Base-by-base conservation (phyloP, 2,888 invertebrate genomes). In the Ophion costatus region DNA sequence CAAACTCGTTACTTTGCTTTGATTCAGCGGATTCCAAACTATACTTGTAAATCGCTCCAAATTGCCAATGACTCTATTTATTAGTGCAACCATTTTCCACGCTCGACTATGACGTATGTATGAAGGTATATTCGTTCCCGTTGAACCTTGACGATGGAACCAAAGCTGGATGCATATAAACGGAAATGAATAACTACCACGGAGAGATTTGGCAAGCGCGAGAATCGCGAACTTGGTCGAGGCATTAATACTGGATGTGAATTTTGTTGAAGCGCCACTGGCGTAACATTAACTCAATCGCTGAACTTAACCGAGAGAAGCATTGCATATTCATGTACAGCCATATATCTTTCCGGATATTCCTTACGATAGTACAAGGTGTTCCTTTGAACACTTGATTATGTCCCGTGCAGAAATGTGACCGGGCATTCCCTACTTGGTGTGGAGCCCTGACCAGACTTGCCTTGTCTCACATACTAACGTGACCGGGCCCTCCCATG, bases 201-300 rank as follows among this genome's bases (percentile, higher is more conserved):
- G 17, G 42, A 51, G 76, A 67, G 76, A 83, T 66, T 83, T 83
- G 57, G 71, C 82, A 38, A 66, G 57, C 67, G 67, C 22, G 67
- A 70, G 77, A 79, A 38, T 84, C 67, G 71, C 57, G 61, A 80
- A 84, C 80, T 87, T 78, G 77, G 79, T 67, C 83, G 75, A 64
- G 71, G 75, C 75, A 86, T 78, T 86, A 84, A 87, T 83, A 81
- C 74, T 73, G 42, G 67, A 70, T 63, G 78, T 61, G 75, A 79
- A 76, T 77, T 86, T 87, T 79, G 76, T 84, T 78, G 86, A 82
- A 87, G 69, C 82, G 83, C 80, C 81, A 80, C 76, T 73, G 80
- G 71, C 73, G 82, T 66, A 69, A 71, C 83, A 83, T 86, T 86
- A 83, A 86, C 64, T 74, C 71, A 70, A 45, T 33, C 45, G 69